These are phyloP conservation scores for Agrilus cyanescens DNA, from an alignment of 2,888 invertebrate species.

Conservation along the genomic window DNA sequence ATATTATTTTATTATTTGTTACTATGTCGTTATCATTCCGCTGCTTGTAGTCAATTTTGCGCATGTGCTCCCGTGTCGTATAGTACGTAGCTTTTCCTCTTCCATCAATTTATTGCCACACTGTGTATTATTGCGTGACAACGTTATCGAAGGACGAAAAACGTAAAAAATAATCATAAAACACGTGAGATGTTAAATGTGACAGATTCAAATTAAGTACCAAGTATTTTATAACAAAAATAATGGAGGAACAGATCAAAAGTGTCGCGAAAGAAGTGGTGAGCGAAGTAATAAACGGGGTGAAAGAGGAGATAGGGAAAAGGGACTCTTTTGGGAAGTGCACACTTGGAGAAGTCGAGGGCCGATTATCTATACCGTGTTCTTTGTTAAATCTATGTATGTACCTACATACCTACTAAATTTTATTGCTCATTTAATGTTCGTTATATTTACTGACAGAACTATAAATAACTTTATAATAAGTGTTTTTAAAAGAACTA, in stretches of 20 bases:
- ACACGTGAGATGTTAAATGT: slow-evolving; percentile 5
- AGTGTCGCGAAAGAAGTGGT: slow-evolving; percentile 28
- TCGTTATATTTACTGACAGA: no score
- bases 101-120: no score
- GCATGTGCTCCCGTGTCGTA: neutral
- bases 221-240: slow-evolving; percentile 6
- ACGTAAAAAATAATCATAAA: no score
- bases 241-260: slow-evolving; percentile 20
- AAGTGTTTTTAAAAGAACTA: no score
- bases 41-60: no score
- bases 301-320: slow-evolving; percentile 18
- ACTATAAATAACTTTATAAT: no score
- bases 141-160: no score
- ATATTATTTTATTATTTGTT: no score
- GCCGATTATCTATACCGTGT: slow-evolving; percentile 34
- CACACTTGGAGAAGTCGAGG: slow-evolving; percentile 5
- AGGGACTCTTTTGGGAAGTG: neutral
- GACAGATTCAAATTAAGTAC: slow-evolving; percentile 6
- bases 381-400: slow-evolving; percentile 41
- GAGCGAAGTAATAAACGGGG: slow-evolving; percentile 31
- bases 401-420: slow-evolving; percentile 20
- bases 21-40: no score
- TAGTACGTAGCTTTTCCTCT: slow-evolving; percentile 7
- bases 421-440: neutral
- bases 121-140: no score